These are phyloP conservation scores for Rachycentron canadum DNA, from an alignment of 2,797 vertebrate genomes.

Conservation along the genomic window DNA sequence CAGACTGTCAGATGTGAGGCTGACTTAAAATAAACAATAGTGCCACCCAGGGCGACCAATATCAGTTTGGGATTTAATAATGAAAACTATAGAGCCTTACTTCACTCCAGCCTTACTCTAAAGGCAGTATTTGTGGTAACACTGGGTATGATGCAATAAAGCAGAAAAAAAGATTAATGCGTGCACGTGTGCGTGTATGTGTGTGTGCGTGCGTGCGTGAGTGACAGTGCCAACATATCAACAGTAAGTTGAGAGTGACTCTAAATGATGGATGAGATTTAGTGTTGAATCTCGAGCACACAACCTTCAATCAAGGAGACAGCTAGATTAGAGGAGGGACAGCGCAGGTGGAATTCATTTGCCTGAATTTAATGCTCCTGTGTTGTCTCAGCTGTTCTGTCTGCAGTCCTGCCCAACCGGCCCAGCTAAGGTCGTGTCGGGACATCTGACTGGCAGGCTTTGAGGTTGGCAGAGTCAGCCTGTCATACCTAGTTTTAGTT, in stretches of 20 bases:
- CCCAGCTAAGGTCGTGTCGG: constrained; percentile 20
- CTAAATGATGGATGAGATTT: constrained; percentile 26
- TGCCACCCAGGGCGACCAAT: too few species aligned
- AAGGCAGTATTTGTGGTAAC: not conserved
- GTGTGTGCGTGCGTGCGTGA: too few species aligned
- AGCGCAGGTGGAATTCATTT: constrained; percentile 46
- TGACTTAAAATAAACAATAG: not conserved
- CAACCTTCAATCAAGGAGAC: constrained; percentile 37
- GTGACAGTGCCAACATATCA: constrained; percentile 2
- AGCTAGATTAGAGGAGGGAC: constrained; percentile 36
- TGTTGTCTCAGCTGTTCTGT: constrained; percentile 26
- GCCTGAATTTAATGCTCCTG: constrained; percentile 31
- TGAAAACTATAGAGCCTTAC: not conserved
- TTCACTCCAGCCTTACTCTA: not conserved
- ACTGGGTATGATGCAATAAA: not conserved
- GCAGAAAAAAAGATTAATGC: not conserved
- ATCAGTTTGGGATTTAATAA: not conserved
- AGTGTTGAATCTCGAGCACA: constrained; percentile 6
- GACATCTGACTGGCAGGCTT: constrained; percentile 46
- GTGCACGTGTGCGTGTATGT: too few species aligned
- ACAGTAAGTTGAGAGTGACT: not conserved
- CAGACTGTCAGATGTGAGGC: not conserved
- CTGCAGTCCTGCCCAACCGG: constrained; percentile 17
- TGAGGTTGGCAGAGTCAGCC: constrained; percentile 42
- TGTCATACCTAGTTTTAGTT: constrained; percentile 30